These are phyloP conservation scores for Polyommatus icarus DNA, from an alignment of 2,888 invertebrate species.

Conservation along the genomic window DNA sequence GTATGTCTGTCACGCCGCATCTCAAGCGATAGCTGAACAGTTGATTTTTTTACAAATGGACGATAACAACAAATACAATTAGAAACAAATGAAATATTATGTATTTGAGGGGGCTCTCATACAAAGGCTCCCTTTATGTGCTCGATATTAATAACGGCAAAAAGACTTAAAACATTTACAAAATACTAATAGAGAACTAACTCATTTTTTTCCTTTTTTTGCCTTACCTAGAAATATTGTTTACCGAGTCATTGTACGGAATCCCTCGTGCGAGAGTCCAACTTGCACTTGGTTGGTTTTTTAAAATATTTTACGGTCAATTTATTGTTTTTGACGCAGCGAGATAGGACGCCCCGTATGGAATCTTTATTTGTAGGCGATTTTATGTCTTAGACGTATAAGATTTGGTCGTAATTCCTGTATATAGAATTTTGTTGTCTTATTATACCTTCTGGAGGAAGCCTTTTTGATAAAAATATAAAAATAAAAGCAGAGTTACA, in stretches of 20 bases:
- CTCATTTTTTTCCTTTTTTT: too few relatives aligned
- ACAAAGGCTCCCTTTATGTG: too few relatives aligned
- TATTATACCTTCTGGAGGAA: background rate
- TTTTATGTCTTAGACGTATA: slow-evolving; percentile 7
- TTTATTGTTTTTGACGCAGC: slow-evolving; percentile 35
- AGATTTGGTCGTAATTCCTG: background rate
- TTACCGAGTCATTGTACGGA: background rate
- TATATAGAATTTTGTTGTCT: background rate
- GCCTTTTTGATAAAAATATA: background rate
- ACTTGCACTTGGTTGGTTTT: background rate
- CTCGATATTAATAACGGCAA: too few relatives aligned
- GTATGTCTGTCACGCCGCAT: too few relatives aligned
- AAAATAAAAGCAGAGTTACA: too few relatives aligned
- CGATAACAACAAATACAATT: too few relatives aligned
- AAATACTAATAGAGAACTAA: too few relatives aligned
- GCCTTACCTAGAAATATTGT: background rate
- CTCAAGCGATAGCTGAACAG: too few relatives aligned
- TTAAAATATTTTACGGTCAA: slow-evolving; percentile 36
- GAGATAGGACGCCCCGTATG: slow-evolving; percentile 2
- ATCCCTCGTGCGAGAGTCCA: background rate
- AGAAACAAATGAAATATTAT: too few relatives aligned
- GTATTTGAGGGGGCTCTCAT: too few relatives aligned
- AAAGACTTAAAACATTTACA: too few relatives aligned
- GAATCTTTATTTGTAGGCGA: slow-evolving; percentile 1
- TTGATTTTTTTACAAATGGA: too few relatives aligned